Conservation (phyloP, 2,797 vertebrate species). For the Sebastes kiyomatsui region DNA sequence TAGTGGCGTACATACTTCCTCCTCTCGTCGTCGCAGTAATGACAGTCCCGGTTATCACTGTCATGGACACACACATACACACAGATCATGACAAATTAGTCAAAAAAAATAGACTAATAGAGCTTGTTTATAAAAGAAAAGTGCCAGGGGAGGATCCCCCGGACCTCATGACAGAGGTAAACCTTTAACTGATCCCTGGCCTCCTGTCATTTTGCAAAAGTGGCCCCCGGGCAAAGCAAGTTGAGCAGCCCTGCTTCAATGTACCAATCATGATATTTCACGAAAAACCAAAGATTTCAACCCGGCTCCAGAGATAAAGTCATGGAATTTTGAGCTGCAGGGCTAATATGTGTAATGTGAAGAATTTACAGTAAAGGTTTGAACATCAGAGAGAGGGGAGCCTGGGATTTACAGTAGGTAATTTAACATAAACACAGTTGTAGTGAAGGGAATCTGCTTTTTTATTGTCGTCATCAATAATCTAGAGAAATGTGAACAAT, state of each 20-base stretch:
- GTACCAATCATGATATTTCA: too few species aligned
- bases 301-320: neutral
- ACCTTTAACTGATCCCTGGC: too few species aligned
- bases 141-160: too few species aligned
- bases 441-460: neutral
- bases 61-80: conserved; percentile 6
- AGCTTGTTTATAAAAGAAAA: too few species aligned
- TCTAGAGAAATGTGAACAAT: conserved; percentile 12
- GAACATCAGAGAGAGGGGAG: neutral
- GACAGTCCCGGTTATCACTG: conserved; percentile 93
- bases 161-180: too few species aligned
- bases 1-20: conserved; percentile 90
- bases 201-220: too few species aligned
- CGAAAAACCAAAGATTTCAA: neutral
- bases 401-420: neutral
- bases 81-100: neutral
- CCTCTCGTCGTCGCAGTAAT: conserved; percentile 86
- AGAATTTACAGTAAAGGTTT: neutral
- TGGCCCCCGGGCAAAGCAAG: too few species aligned
- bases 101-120: neutral
- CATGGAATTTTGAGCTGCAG: neutral
- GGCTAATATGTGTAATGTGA: neutral
- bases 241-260: too few species aligned
- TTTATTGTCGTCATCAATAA: conserved; percentile 3
- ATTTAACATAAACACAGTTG: neutral